phyloP scores from a whole-genome alignment of 1,140 invertebrate species.

The Acromyrmex echinatior region DNA sequence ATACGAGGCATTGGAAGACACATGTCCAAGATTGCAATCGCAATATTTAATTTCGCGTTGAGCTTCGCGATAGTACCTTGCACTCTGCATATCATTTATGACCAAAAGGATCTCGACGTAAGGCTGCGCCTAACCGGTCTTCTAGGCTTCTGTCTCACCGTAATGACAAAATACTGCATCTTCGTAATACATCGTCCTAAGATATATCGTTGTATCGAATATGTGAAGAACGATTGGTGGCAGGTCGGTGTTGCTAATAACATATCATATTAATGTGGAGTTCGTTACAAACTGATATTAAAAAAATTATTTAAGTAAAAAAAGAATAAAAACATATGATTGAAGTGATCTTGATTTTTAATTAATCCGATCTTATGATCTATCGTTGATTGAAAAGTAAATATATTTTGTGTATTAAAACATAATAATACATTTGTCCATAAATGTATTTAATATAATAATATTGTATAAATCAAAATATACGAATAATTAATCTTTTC shows the following conservation, averaged over 20 bases:
- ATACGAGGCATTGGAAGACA: neutral
- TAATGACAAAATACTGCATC: constrained; percentile 59
- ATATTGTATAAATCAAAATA: neutral
- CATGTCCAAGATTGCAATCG: constrained; percentile 28
- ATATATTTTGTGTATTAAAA: neutral
- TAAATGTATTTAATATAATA: neutral
- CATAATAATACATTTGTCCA: neutral
- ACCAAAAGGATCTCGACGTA: constrained; percentile 27
- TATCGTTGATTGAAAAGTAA: neutral
- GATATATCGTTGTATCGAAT: constrained; percentile 63
- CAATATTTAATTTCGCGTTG: constrained; percentile 33
- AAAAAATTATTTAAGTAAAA: neutral
- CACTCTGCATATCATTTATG: constrained; percentile 46
- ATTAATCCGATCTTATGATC: neutral
- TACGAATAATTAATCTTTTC: neutral
- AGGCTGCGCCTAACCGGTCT: constrained; percentile 52
- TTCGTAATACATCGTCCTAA: constrained; percentile 21
- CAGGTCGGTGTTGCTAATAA: constrained; percentile 30
- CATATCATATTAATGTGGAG: neutral
- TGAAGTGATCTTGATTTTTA: neutral
- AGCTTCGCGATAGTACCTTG: constrained; percentile 55
- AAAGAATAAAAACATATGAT: neutral
- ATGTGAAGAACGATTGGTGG: constrained; percentile 73
- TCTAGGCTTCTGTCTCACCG: constrained; percentile 25
- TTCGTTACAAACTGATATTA: neutral